Evolutionary conservation across 2,888 invertebrate genomes (phyloP).

Genomic region (Drosophila flavopinicola): DNA sequence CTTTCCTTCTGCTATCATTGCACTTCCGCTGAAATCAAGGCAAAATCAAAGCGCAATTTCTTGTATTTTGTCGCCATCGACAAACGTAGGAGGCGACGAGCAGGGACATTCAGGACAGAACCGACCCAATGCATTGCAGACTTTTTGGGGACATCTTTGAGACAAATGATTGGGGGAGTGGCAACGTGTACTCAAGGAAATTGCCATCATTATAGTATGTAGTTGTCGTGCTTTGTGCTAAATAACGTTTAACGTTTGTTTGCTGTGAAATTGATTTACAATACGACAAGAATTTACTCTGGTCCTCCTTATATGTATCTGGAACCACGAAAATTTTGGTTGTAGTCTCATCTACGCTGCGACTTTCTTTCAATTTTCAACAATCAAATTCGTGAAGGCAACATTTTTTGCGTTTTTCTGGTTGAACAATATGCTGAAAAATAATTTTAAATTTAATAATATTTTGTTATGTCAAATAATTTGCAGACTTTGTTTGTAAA

Average conservation of each 20-base stretch:
- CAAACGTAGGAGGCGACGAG: slow-evolving; percentile 32
- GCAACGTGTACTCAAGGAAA: slow-evolving; percentile 79
- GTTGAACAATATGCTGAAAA: no score
- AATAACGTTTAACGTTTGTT: slow-evolving; percentile 78
- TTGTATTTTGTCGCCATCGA: slow-evolving; percentile 72
- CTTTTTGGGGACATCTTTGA: slow-evolving; percentile 25
- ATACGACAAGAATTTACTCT: slow-evolving; percentile 26
- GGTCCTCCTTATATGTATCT: not conserved
- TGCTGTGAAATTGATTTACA: slow-evolving; percentile 75
- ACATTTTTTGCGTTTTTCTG: no score
- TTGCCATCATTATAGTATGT: slow-evolving; percentile 79
- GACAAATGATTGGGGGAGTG: slow-evolving; percentile 37
- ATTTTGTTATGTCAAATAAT: no score
- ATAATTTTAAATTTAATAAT: no score
- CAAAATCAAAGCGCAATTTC: slow-evolving; percentile 75
- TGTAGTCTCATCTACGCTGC: no score
- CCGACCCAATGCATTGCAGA: slow-evolving; percentile 33
- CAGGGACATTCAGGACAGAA: slow-evolving; percentile 35
- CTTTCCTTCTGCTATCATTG: slow-evolving; percentile 68
- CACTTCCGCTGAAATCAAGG: slow-evolving; percentile 75
- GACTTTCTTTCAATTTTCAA: no score
- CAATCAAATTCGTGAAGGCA: no score
- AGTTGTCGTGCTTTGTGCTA: slow-evolving; percentile 71
- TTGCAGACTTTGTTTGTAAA: no score
- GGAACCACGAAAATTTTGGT: not conserved